Percentiles rank a stretch among this genome's conserved stretches.
phyloP scores from a whole-genome alignment of 2,113 vertebrate species.

The Nothocercus nigrocapillus region DNA sequence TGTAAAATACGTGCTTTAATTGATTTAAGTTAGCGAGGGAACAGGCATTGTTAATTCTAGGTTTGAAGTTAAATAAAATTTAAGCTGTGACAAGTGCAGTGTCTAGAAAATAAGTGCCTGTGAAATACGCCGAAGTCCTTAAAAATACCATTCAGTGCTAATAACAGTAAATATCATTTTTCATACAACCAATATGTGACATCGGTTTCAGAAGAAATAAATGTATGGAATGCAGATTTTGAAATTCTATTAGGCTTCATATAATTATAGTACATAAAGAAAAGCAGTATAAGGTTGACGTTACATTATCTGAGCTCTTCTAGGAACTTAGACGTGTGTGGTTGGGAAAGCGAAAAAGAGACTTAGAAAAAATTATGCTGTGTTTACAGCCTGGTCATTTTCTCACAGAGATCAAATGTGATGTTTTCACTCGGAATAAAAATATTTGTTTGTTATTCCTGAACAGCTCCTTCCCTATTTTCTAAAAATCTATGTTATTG shows the following conservation, averaged over 20 bases:
- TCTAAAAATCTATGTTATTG: slow-evolving; percentile 67
- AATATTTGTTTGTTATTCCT: slow-evolving; percentile 68
- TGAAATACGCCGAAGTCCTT: slow-evolving; percentile 61
- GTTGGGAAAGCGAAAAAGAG: slow-evolving; percentile 52
- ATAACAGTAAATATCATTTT: slow-evolving; percentile 69
- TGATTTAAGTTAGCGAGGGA: slow-evolving; percentile 54
- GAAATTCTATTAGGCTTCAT: slow-evolving; percentile 65
- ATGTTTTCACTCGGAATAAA: slow-evolving; percentile 48
- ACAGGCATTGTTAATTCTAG: slow-evolving; percentile 65
- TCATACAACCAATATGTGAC: slow-evolving; percentile 54
- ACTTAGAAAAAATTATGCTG: slow-evolving; percentile 29
- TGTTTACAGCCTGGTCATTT: slow-evolving; percentile 30
- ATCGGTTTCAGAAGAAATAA: slow-evolving; percentile 68
- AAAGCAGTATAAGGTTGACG: slow-evolving; percentile 66
- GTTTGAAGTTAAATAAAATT: slow-evolving; percentile 73
- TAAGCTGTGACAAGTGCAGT: slow-evolving; percentile 63
- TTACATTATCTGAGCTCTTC: slow-evolving; percentile 64
- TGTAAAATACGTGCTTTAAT: slow-evolving; percentile 42
- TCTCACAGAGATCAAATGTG: slow-evolving; percentile 9
- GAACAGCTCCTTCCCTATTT: slow-evolving; percentile 52
- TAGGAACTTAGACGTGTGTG: slow-evolving; percentile 52
- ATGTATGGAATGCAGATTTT: slow-evolving; percentile 71
- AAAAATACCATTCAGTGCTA: slow-evolving; percentile 67
- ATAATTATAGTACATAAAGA: slow-evolving; percentile 67
- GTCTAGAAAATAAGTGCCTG: slow-evolving; percentile 68